These are phyloP conservation scores for Drosophila macrospina DNA, from an alignment of 2,888 invertebrate species.

Conservation along the genomic window DNA sequence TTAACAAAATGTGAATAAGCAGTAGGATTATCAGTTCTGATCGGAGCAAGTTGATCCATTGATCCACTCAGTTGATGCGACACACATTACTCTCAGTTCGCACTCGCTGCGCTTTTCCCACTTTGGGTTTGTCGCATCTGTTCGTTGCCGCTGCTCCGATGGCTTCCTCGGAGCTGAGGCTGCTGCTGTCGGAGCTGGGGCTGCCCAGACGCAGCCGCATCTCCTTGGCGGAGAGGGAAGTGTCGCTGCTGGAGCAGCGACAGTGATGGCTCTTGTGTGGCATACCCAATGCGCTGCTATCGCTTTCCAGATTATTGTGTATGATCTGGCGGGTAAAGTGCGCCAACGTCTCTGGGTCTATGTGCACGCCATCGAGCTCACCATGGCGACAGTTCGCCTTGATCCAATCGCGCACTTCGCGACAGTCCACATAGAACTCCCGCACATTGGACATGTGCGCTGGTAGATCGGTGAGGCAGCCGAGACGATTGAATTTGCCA, in stretches of 20 bases:
- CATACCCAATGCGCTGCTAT: neutral
- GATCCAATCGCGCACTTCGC: conserved; percentile 53
- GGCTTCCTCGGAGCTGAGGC: conserved; percentile 10
- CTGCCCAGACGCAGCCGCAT: conserved; percentile 21
- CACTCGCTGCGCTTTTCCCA: neutral
- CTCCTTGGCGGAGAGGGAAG: conserved; percentile 9
- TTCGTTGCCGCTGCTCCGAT: no score
- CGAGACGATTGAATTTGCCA: conserved; percentile 32
- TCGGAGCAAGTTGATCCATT: conserved; percentile 5
- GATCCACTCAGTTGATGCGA: conserved; percentile 26
- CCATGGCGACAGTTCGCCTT: conserved; percentile 62
- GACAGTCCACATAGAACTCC: conserved; percentile 83
- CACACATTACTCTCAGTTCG: neutral
- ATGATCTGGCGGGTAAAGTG: conserved; percentile 50
- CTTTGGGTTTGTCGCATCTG: neutral
- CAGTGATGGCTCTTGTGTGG: no score
- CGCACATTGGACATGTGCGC: neutral
- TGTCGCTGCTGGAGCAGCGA: neutral
- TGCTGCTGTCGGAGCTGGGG: conserved; percentile 10
- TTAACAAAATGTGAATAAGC: neutral
- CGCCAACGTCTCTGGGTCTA: conserved; percentile 8
- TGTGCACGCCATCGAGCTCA: conserved; percentile 8
- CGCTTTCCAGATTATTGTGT: conserved; percentile 35
- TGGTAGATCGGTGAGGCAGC: conserved; percentile 27
- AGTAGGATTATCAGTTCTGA: no score